Base-by-base conservation (phyloP, 2,113 vertebrate species). In the Hiodon alosoides region DNA sequence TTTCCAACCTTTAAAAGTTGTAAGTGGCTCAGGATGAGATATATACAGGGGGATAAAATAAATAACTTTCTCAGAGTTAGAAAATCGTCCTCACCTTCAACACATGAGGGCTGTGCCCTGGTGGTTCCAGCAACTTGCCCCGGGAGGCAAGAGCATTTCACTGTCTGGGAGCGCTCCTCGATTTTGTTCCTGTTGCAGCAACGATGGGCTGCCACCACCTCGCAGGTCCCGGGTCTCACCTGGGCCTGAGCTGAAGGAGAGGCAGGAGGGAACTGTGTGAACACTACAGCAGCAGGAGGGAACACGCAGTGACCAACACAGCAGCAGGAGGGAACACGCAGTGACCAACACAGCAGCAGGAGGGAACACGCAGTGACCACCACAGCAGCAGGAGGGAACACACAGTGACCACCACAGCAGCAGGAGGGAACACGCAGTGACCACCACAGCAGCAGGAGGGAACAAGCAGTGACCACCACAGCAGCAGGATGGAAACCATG, bases 171-270 rank as follows among this genome's bases (percentile, higher is more conserved):
- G 1, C 94, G 91, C 75, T 98, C 96, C 80, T 99, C 96, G 17
- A 98, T 96, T 67, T 93, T 93, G 85, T 98, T 99, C 91, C 95
- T 99, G 81, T 98, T 99, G 87, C 95, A 99, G 89, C 97, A 98
- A 10, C 96, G 92, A 82, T 98, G 95, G 72, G 94, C 87, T 0
- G 95, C 95, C 51, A 98, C 95, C 3, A 99, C 96, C 74, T 98
- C 95, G 5, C 96, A 98, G 0, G 95, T 98, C 9, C 96, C 96
- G 81, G 97, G 95, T 82, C 95, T 96, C 79, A 96, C 95, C 73
- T 95, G 94, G 83, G 96, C 93, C 53, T 94, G 90, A 50, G 91
- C 96, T 98, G 73, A 16, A 0, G 80, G 61, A 51, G 11, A 58
- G 46, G 52, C 55, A 57, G 60, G n/a, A n/a, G 60, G 14, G 17